Evolutionary conservation across 1,140 invertebrate species (phyloP), one percentile per base, ranked within the genome.

Genomic region (Helicoverpa armigera): DNA sequence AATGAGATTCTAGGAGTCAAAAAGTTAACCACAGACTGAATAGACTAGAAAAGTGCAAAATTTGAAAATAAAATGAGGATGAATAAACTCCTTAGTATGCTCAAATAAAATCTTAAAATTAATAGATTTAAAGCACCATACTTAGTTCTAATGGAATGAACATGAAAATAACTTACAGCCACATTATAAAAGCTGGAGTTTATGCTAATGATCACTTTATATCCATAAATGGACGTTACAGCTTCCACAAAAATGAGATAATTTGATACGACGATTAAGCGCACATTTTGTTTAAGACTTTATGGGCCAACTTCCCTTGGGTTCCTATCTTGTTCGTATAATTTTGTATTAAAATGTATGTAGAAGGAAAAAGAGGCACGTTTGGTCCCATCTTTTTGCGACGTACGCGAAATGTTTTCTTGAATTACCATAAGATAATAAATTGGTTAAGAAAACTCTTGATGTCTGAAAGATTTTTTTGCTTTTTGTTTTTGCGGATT

Each of bases 191-290:
- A 86, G 51, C 80, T 76, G 54, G 67, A 63, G 77, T 79, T 73
- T 65, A 82, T 79, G 77, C 77, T 77, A 77, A 84, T 82, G 80
- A 73, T 75, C 87, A 83, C 83, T 89, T 89, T 86, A 85, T 87
- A 85, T 85, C 85, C 87, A 87, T 83, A 88, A 86, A 82, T 73
- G 77, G 65, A 43, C 79, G 60, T 82, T 81, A 56, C 76, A 81
- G 72, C 70, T 82, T 79, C 80, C 79, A 80, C 86, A 87, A 87
- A 86, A 88, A 87, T 85, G 85, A 88, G 88, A 89, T 88, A 89
- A 89, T 89, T 89, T 89, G 87, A 84, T 83, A 84, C 80, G 82
- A 75, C 86, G 87, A 88, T 89, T 89, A 89, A 84, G 77, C 85
- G 80, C 60, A 77, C 88, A 80, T 77, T 85, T 87, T 87, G 84